These are phyloP conservation scores for Vidua macroura DNA, from an alignment of 2,113 vertebrate species.

Conservation along the genomic window DNA sequence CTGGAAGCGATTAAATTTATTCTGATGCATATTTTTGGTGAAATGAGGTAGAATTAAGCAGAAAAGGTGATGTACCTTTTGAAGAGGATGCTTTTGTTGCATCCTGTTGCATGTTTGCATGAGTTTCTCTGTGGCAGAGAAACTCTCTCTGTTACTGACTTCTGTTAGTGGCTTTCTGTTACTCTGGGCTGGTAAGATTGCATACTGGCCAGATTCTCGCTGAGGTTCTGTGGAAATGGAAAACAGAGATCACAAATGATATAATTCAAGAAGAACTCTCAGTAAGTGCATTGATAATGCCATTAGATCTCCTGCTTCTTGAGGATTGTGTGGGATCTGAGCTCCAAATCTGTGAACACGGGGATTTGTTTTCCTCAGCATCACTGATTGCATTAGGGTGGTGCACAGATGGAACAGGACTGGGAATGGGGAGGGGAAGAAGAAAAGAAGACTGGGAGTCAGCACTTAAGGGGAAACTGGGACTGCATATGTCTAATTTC, in stretches of 20 bases:
- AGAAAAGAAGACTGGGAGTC: neutral
- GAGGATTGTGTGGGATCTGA: neutral
- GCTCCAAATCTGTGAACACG: neutral
- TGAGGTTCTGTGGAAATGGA: neutral
- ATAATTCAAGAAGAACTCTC: neutral
- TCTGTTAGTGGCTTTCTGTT: neutral
- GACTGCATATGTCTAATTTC: neutral
- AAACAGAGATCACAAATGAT: neutral
- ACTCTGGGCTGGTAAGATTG: neutral
- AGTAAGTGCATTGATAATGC: neutral
- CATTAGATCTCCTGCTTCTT: neutral
- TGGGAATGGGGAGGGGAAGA: neutral
- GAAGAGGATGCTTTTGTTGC: neutral
- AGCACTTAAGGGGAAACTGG: neutral
- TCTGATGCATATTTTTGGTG: neutral
- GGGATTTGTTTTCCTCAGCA: neutral
- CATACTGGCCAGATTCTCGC: neutral
- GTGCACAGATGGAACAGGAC: neutral
- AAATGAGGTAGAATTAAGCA: neutral
- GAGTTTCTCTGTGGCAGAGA: neutral
- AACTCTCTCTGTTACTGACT: neutral
- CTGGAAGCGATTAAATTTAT: neutral
- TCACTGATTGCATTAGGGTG: neutral
- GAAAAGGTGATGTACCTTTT: neutral
- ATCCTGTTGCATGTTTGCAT: neutral